Evolutionary conservation across 2,888 invertebrate species (phyloP), one percentile per base, ranked within the genome.

Genomic region (Yponomeuta malinellus): DNA sequence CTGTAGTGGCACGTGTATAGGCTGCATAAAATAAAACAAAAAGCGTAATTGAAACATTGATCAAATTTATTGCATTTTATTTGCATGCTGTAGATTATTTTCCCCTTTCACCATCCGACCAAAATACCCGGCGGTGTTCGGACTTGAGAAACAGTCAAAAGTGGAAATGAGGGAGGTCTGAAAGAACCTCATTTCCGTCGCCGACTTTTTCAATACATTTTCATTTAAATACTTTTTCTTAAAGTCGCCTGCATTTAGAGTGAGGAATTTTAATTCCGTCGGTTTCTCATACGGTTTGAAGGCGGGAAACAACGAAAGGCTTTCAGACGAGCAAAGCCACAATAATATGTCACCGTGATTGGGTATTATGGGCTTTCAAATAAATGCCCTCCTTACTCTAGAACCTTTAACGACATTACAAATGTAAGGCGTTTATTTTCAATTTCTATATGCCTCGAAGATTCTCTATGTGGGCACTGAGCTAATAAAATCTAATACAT

Each of bases 61-160:
- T 59, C 2, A 59, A 59, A 2, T 59, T 59, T 15, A 5, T 52
- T 52, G 52, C 10, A 52, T 52, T 52, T 52, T 8, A 8, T 59
- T 59, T 59, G 15, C 12, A 15, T 15, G 15, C 52, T 59, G 3
- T 15, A 59, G 52, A 2, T 59, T 12, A 59, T 52, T 52, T 15
- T 15, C 15, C 52, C 15, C 15, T 52, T 52, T 12, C 52, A 52
- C 43, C 5, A 15, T 15, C 52, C 52, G 52, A 59, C 52, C 52
- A 15, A 59, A 59, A 59, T 15, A 15, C 12, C 15, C 12, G 15
- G 9, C 65, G 43, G 66, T 66, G 69, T 66, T 73, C 66, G 63
- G 68, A 68, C 64, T 63, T 76, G 68, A 48, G 73, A 70, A 29
- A 63, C 59, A 52, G 63, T 78, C 77, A 59, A 59, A 59, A 67